phyloP scores from a whole-genome alignment of 2,113 vertebrate genomes.

The Etia nguti region DNA sequence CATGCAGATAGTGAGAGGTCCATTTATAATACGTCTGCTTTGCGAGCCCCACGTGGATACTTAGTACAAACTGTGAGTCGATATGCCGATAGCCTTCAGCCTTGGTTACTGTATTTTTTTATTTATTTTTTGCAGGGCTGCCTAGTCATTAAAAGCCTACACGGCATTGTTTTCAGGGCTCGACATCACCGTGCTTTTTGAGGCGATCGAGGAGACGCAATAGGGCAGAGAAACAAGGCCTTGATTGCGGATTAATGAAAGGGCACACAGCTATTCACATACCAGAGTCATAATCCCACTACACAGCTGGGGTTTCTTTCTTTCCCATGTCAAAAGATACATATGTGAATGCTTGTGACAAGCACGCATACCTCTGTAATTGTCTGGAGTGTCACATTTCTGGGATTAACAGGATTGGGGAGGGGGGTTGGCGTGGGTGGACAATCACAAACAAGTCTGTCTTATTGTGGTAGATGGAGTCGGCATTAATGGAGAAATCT shows the following conservation, averaged over 20 bases:
- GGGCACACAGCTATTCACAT: conserved; percentile 27
- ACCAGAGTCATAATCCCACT: conserved; percentile 28
- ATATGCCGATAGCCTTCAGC: conserved; percentile 54
- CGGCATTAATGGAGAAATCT: not conserved
- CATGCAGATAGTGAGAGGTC: conserved; percentile 30
- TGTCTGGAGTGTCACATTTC: conserved; percentile 68
- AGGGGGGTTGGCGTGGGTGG: not conserved
- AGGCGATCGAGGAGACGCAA: not conserved
- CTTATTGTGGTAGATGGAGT: not conserved
- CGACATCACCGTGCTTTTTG: not conserved
- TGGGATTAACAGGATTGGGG: conserved; percentile 53
- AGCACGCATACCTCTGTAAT: conserved; percentile 41
- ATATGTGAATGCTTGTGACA: conserved; percentile 36
- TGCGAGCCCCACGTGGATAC: conserved; percentile 4
- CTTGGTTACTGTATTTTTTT: conserved; percentile 33
- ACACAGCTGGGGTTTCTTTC: not conserved
- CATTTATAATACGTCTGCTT: conserved; percentile 26
- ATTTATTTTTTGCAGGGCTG: not conserved
- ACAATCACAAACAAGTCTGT: not conserved
- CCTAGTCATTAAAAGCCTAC: conserved; percentile 25
- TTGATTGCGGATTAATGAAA: conserved; percentile 51
- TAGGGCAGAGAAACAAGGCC: not conserved
- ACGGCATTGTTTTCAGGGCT: not conserved
- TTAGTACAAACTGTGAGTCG: conserved; percentile 42
- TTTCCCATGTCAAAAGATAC: conserved; percentile 33